Evolutionary conservation across 2,888 invertebrate genomes (phyloP).

Genomic region (Dugesia japonica): DNA sequence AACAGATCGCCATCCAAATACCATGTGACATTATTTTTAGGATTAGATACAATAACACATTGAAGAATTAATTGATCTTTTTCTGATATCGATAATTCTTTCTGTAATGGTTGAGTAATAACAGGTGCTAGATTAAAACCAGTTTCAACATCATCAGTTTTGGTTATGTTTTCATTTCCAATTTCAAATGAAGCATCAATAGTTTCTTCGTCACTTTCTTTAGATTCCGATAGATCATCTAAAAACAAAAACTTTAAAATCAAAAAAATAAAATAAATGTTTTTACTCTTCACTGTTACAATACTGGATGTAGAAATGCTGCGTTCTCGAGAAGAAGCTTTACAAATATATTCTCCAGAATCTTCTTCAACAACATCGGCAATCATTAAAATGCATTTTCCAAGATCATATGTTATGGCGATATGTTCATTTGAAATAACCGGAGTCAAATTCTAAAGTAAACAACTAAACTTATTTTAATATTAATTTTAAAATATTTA

Average conservation of each 20-base stretch:
- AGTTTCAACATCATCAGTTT: background rate
- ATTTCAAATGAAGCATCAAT: constrained; percentile 5
- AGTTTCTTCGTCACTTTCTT: background rate
- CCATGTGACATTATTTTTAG: background rate
- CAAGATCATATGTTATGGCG: background rate
- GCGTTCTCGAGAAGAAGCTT: background rate
- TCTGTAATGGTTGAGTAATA: background rate
- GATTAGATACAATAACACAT: background rate
- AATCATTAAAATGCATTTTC: constrained; percentile 14
- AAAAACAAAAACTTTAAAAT: background rate
- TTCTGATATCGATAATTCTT: background rate
- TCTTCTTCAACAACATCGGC: background rate
- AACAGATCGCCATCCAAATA: constrained; percentile 17
- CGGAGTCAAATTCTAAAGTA: background rate
- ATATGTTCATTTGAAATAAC: constrained; percentile 2
- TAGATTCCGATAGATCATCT: background rate
- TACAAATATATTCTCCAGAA: constrained; percentile 17
- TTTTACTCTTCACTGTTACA: background rate
- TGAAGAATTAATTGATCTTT: background rate
- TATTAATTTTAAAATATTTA: background rate
- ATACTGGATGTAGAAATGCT: background rate
- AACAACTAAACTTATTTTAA: too few species aligned
- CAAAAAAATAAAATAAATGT: background rate
- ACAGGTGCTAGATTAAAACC: background rate
- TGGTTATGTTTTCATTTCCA: background rate